Evolutionary conservation across 2,797 vertebrate genomes (phyloP).

Genomic region (Dendrocincla tyrannina): DNA sequence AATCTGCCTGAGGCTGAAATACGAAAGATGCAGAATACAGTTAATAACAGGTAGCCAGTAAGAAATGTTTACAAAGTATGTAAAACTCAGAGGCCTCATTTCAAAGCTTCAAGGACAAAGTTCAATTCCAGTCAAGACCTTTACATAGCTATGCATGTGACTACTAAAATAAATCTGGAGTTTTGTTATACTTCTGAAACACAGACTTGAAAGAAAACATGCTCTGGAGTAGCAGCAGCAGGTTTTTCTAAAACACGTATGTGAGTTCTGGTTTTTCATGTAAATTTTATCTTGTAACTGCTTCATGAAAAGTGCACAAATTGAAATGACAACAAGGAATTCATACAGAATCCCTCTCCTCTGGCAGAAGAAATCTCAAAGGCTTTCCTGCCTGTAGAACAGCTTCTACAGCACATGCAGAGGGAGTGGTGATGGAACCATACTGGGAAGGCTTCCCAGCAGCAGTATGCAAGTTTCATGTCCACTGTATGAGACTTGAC

Average conservation of each 20-base stretch:
- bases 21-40: neutral
- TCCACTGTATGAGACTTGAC: neutral
- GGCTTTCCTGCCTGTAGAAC: neutral
- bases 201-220: neutral
- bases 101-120: neutral
- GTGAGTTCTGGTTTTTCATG: neutral
- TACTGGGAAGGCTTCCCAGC: neutral
- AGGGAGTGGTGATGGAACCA: accelerated
- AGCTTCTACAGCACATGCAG: accelerated
- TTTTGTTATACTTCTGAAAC: neutral
- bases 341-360: neutral
- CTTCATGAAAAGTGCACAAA: neutral
- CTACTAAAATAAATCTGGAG: neutral
- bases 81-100: neutral
- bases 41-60: neutral
- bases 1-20: neutral
- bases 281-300: neutral
- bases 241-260: neutral
- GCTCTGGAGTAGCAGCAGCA: neutral
- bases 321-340: neutral
- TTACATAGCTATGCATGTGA: neutral
- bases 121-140: neutral
- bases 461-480: neutral
- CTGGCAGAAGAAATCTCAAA: neutral
- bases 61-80: neutral